Evolutionary conservation across 1,140 invertebrate genomes (phyloP).

Genomic region (Drosophila parabipectinata): DNA sequence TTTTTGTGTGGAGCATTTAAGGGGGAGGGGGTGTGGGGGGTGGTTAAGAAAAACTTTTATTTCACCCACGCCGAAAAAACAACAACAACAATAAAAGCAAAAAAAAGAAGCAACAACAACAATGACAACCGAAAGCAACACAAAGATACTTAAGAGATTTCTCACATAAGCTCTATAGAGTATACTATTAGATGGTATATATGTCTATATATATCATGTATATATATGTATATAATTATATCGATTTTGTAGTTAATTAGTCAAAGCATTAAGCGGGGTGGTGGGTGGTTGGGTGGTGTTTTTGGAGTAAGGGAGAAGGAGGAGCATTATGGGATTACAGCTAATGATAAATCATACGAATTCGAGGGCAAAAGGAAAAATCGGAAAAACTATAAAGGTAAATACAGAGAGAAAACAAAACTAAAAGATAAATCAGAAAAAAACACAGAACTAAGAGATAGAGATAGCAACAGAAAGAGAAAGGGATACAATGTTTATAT

Average conservation of each 20-base stretch:
- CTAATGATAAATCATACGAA: constrained; percentile 44
- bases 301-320: neutral
- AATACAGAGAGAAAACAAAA: neutral
- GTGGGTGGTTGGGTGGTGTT: neutral
- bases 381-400: neutral
- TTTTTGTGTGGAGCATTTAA: neutral
- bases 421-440: neutral
- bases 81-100: constrained; percentile 18
- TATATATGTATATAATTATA: constrained; percentile 33
- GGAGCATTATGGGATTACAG: constrained; percentile 16
- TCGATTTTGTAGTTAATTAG: constrained; percentile 40
- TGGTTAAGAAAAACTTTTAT: constrained; percentile 32
- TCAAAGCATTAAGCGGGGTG: constrained; percentile 36
- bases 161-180: constrained; percentile 1
- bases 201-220: constrained; percentile 5
- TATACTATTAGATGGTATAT: constrained; percentile 5
- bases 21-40: constrained; percentile 1
- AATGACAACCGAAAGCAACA: constrained; percentile 1
- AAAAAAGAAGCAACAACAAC: constrained; percentile 4
- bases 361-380: constrained; percentile 13
- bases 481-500: neutral
- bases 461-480: constrained; percentile 12
- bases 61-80: constrained; percentile 13
- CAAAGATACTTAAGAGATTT: constrained; percentile 29
- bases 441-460: neutral